Conservation (phyloP, 2,113 vertebrate genomes). For the Melanerpes formicivorus region DNA sequence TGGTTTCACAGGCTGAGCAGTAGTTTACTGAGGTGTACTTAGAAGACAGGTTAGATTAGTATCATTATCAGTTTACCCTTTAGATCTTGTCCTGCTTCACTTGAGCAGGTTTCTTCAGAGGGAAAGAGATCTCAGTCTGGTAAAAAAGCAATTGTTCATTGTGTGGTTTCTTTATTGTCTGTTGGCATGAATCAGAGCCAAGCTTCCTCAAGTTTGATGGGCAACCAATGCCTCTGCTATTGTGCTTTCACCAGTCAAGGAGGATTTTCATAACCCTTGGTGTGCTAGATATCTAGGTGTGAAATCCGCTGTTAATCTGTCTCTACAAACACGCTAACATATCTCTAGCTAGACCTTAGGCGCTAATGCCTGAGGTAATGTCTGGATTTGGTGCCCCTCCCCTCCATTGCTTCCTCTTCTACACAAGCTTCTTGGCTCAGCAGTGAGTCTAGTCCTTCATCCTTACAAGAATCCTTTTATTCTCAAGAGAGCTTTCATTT, state of each 20-base stretch:
- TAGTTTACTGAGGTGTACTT: constrained; percentile 22
- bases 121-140: neutral
- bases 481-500: neutral
- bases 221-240: neutral
- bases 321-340: constrained; percentile 35
- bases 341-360: neutral
- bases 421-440: constrained; percentile 17
- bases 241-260: neutral
- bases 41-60: constrained; percentile 46
- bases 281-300: constrained; percentile 6
- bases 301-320: constrained; percentile 37
- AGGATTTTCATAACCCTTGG: constrained; percentile 23
- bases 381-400: constrained; percentile 38
- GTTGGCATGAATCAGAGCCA: neutral
- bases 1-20: constrained; percentile 3
- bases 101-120: constrained; percentile 14
- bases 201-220: constrained; percentile 31
- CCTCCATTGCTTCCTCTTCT: constrained; percentile 16
- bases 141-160: constrained; percentile 24
- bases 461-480: neutral
- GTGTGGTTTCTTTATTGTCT: constrained; percentile 31
- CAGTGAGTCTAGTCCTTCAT: neutral
- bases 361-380: constrained; percentile 59
- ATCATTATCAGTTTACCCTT: constrained; percentile 63
- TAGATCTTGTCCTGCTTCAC: constrained; percentile 21